Evolutionary conservation across 2,888 invertebrate genomes (phyloP), one percentile per base, ranked within the genome.

Genomic region (Dryococelus australis): DNA sequence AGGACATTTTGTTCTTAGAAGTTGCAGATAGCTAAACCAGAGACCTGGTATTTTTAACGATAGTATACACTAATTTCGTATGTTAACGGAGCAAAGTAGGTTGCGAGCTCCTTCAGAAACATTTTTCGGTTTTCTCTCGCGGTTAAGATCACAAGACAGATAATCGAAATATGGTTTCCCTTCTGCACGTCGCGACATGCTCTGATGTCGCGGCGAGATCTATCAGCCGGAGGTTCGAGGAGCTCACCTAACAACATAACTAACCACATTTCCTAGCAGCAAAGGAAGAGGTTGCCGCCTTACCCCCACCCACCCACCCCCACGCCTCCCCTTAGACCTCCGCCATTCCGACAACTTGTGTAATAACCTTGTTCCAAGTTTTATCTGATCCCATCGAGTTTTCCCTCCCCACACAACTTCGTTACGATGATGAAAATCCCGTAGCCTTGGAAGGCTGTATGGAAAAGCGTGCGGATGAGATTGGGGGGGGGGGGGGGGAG

Each of bases 291-390:
- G 65, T 65, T n/a, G 65, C 65, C 51, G 12, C 51, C 51, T 65
- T 65, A 24, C 24, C 65, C 65, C 65, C 65, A 65, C 65, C 65
- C 65, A 5, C 65, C 6, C 35, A 4, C 51, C 65, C 47, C 65
- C 65, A 5, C 65, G 24, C 35, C 2, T 8, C 65, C 47, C 10
- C 47, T 16, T 47, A 47, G 4, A 13, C 47, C 65, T 65, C 24
- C 65, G 65, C n/a, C 65, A 65, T 65, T 65, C 65, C 65, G 65
- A 65, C 65, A 65, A 65, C 65, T 65, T 65, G 65, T 65, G 65
- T 65, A 65, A 65, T 65, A 65, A 65, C 65, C 65, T 65, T 65
- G 65, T 65, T 65, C 65, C 65, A 65, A 65, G 65, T 65, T 65
- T 65, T 65, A 65, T 65, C 65, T 65, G 65, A 65, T 65, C 65